These are phyloP conservation scores for Thereva nobilitata DNA, from an alignment of 2,888 invertebrate genomes.

Conservation along the genomic window DNA sequence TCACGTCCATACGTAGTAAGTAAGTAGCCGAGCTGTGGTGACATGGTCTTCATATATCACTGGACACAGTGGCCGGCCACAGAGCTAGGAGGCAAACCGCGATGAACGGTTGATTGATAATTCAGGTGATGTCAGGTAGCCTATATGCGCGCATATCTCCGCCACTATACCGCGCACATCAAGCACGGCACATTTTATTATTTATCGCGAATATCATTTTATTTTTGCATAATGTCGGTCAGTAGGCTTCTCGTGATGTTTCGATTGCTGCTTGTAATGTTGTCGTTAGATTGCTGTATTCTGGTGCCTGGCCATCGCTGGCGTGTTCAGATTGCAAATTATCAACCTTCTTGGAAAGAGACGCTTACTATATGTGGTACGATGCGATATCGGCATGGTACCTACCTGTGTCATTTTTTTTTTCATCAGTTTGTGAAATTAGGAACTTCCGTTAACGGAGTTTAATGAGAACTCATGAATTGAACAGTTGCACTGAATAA, in stretches of 20 bases:
- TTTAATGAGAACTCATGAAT: slow-evolving; percentile 9
- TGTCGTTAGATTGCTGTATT: slow-evolving; percentile 18
- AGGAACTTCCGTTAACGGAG: slow-evolving; percentile 12
- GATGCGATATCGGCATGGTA: not conserved
- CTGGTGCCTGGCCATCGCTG: slow-evolving; percentile 8
- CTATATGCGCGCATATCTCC: too few relatives aligned
- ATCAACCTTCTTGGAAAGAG: slow-evolving; percentile 21
- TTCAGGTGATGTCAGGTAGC: slow-evolving; percentile 24
- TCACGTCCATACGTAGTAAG: slow-evolving; percentile 18
- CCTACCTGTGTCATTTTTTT: slow-evolving; percentile 6
- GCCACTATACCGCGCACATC: too few relatives aligned
- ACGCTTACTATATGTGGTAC: not conserved
- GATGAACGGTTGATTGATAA: slow-evolving; percentile 18
- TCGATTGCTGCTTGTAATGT: not conserved
- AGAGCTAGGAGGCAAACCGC: too few relatives aligned
- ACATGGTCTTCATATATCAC: slow-evolving; percentile 34
- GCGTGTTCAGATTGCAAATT: slow-evolving; percentile 34
- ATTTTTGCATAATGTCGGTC: slow-evolving; percentile 38
- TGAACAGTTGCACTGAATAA: too few relatives aligned
- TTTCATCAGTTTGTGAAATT: not conserved
- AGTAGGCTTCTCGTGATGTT: slow-evolving; percentile 31
- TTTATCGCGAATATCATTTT: slow-evolving; percentile 36
- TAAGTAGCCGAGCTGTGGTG: not conserved
- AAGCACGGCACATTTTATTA: slow-evolving; percentile 31
- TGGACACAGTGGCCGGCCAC: not conserved